phyloP scores from a whole-genome alignment of 2,888 invertebrate species.

The Torymus tubicola region DNA sequence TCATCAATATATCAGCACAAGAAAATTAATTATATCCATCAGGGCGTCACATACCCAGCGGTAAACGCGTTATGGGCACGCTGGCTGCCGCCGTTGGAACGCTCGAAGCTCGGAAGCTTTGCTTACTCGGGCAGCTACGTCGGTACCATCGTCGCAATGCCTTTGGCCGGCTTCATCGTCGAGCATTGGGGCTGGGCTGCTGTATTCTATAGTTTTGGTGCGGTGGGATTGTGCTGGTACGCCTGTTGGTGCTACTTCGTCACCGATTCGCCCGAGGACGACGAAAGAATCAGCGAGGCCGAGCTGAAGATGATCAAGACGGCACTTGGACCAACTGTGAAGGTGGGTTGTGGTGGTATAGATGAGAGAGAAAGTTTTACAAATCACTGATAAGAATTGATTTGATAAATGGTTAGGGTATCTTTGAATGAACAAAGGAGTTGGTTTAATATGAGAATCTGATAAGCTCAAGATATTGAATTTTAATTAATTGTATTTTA shows the following conservation, averaged over 20 bases:
- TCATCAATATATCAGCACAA: neutral
- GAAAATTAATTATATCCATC: neutral
- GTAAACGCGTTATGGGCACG: constrained; percentile 90
- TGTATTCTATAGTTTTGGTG: neutral
- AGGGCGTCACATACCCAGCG: constrained; percentile 88
- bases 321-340: no score
- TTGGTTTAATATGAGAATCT: no score
- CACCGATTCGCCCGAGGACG: neutral
- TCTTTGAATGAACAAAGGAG: no score
- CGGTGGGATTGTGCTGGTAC: neutral
- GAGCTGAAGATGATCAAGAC: neutral
- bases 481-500: no score
- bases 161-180: neutral
- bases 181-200: neutral
- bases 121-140: constrained; percentile 92
- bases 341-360: no score
- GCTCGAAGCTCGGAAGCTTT: constrained; percentile 87
- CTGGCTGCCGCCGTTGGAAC: constrained; percentile 89
- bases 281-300: neutral
- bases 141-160: constrained; percentile 81
- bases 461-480: no score
- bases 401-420: no score
- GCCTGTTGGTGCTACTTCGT: neutral
- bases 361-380: no score
- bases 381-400: no score